These are phyloP conservation scores for Hermetia illucens DNA, from an alignment of 1,140 invertebrate species.

Conservation along the genomic window DNA sequence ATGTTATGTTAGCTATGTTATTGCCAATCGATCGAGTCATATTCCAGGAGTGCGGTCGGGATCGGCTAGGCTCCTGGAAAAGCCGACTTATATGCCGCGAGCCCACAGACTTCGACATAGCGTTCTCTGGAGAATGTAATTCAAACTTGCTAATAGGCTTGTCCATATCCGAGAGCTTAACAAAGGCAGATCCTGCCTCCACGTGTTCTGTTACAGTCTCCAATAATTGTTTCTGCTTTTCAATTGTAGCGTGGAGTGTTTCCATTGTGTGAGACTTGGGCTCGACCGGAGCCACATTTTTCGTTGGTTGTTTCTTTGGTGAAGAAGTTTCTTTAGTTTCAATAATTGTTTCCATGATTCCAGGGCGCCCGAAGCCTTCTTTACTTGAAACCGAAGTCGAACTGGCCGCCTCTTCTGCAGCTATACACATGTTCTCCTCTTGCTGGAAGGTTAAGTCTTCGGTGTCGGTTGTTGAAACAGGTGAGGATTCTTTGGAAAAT, in stretches of 20 bases:
- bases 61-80: slow-evolving; percentile 44
- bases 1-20: slow-evolving; percentile 28
- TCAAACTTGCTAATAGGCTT: slow-evolving; percentile 30
- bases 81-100: slow-evolving; percentile 19
- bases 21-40: slow-evolving; percentile 39
- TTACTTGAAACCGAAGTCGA: slow-evolving; percentile 6
- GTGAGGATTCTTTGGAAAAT: slow-evolving; percentile 26
- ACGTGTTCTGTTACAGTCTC: slow-evolving; percentile 26
- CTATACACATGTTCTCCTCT: slow-evolving; percentile 18
- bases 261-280: slow-evolving; percentile 25
- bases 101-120: slow-evolving; percentile 23
- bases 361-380: slow-evolving; percentile 17
- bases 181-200: slow-evolving; percentile 22
- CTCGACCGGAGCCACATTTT: slow-evolving; percentile 19
- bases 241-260: slow-evolving; percentile 26
- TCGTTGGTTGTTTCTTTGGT: slow-evolving; percentile 17
- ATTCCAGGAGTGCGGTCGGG: slow-evolving; percentile 36
- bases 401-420: slow-evolving; percentile 11
- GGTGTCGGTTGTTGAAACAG: slow-evolving; percentile 22
- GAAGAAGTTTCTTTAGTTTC: slow-evolving; percentile 28
- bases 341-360: slow-evolving; percentile 28
- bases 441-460: slow-evolving; percentile 30
- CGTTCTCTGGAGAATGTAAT: slow-evolving; percentile 21
- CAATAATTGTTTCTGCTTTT: slow-evolving; percentile 27
- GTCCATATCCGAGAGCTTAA: slow-evolving; percentile 42